These are phyloP conservation scores for Stenichneumon culpator DNA, from an alignment of 2,888 invertebrate species.

Conservation along the genomic window DNA sequence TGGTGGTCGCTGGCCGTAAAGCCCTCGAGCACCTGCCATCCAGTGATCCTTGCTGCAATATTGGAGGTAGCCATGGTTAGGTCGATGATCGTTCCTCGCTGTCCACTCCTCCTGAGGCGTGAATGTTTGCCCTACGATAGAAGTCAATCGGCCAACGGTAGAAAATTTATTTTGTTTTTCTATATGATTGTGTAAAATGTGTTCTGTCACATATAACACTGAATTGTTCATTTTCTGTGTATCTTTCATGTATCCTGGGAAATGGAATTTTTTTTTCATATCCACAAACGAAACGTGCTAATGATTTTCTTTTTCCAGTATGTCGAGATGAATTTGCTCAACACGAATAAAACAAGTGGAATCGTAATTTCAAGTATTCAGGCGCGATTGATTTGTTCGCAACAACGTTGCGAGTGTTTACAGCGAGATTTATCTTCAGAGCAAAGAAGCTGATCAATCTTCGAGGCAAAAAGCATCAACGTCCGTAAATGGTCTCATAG, in stretches of 20 bases:
- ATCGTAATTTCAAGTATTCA: conserved; percentile 81
- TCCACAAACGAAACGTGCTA: no score
- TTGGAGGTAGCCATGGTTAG: no score
- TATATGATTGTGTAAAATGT: not conserved
- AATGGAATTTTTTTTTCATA: conserved; percentile 5
- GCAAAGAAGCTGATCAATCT: conserved; percentile 70
- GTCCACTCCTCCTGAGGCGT: conserved; percentile 47
- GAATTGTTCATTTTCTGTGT: not conserved
- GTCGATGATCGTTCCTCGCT: conserved; percentile 25
- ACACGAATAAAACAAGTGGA: conserved; percentile 44
- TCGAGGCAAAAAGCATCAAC: conserved; percentile 76
- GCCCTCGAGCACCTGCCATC: conserved; percentile 13
- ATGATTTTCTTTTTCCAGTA: conserved; percentile 73
- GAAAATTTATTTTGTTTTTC: conserved; percentile 42
- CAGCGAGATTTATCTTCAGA: conserved; percentile 79
- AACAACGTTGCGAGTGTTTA: conserved; percentile 80
- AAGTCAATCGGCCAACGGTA: conserved; percentile 78
- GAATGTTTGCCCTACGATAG: no score
- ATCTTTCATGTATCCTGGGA: not conserved
- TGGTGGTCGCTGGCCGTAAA: conserved; percentile 32
- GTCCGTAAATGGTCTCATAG: conserved; percentile 77
- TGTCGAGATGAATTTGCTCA: conserved; percentile 66
- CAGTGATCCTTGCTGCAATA: not conserved
- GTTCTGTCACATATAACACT: not conserved
- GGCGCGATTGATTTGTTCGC: no score